A percentile compares a stretch with the other conserved stretches of the same genome.
phyloP scores from a whole-genome alignment of 2,113 vertebrate genomes.

The Cichladusa arquata region DNA sequence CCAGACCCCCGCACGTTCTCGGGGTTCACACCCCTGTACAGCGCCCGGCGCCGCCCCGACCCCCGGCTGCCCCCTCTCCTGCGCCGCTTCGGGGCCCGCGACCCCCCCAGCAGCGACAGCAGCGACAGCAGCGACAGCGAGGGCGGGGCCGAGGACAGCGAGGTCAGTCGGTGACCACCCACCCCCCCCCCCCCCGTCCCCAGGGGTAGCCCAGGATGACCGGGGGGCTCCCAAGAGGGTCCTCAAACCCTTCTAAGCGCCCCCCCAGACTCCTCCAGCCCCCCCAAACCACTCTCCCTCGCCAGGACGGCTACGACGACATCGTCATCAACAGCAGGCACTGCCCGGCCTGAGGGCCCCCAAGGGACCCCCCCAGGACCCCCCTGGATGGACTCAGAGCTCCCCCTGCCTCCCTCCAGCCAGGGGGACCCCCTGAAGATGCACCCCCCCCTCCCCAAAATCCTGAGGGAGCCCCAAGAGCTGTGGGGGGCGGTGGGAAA shows the following conservation, averaged over 20 bases:
- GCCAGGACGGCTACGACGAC: constrained; percentile 79
- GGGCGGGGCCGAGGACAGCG: background rate
- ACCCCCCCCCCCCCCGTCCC: no score
- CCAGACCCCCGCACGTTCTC: constrained; percentile 70
- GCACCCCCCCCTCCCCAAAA: background rate
- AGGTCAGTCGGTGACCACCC: background rate
- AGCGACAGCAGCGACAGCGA: background rate
- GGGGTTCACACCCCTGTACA: constrained; percentile 76
- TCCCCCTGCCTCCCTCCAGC: no score
- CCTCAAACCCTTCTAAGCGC: no score
- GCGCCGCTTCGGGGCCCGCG: constrained; percentile 65
- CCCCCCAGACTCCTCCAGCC: no score
- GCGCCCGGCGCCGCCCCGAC: constrained; percentile 70
- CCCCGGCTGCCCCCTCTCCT: constrained; percentile 65
- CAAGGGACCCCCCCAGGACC: background rate
- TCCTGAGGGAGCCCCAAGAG: no score
- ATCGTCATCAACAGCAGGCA: constrained; percentile 74
- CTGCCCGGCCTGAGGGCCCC: background rate
- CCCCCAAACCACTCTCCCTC: no score
- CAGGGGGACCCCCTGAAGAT: background rate
- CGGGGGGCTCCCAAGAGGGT: background rate
- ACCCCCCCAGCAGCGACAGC: constrained; percentile 37
- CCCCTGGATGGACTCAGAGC: no score
- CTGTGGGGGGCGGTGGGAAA: rapidly evolving
- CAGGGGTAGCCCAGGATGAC: background rate